Conservation (phyloP, 2,113 vertebrate genomes). For the Bagarius yarrelli region DNA sequence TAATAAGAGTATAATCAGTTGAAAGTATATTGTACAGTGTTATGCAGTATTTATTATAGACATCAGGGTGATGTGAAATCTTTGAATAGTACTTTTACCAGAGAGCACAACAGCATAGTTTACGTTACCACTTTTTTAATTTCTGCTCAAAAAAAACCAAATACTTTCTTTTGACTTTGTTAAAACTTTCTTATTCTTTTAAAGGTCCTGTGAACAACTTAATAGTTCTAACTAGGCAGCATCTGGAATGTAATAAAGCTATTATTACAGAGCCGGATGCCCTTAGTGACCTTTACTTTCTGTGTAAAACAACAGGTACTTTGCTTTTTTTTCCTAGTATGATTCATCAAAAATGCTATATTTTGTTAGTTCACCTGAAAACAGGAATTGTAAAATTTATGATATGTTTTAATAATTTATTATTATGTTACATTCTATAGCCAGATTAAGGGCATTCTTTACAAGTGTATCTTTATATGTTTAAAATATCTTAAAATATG, state of each 20-base stretch:
- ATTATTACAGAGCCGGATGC: neutral
- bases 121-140: neutral
- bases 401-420: no score
- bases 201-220: neutral
- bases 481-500: no score
- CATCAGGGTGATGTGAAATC: neutral
- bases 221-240: neutral
- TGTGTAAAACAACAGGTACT: no score
- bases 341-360: neutral
- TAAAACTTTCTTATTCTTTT: neutral
- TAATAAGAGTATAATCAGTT: neutral
- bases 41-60: neutral
- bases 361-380: neutral
- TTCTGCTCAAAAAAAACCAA: neutral
- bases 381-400: neutral
- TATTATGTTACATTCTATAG: no score
- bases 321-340: neutral
- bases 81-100: neutral
- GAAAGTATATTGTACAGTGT: neutral
- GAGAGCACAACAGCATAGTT: neutral
- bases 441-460: no score
- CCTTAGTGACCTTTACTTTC: neutral
- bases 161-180: neutral
- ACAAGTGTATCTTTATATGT: no score
- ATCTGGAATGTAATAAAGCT: constrained; percentile 2